phyloP scores from a whole-genome alignment of 2,888 invertebrate genomes.

The Pterobdella sp. region DNA sequence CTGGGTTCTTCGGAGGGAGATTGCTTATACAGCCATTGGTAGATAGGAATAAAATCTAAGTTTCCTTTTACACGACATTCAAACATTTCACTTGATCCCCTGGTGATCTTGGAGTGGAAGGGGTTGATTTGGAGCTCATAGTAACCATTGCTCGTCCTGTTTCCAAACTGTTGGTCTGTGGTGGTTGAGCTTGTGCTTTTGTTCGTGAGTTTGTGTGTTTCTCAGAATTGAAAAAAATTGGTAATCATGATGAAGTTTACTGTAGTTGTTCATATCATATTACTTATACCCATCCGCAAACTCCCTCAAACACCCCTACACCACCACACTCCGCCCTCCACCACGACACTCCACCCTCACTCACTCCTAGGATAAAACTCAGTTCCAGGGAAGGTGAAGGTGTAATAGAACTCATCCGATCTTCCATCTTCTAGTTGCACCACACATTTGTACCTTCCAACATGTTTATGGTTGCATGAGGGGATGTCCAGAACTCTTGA shows the following conservation, averaged over 20 bases:
- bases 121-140: not conserved
- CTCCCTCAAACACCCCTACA: too few species aligned
- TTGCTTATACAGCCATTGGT: not conserved
- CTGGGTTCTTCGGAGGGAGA: too few species aligned
- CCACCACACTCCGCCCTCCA: too few species aligned
- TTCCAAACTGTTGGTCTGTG: too few species aligned
- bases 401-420: slow-evolving; percentile 12
- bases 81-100: not conserved
- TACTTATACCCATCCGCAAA: too few species aligned
- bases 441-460: slow-evolving; percentile 21
- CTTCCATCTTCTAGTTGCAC: slow-evolving; percentile 4
- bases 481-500: slow-evolving; percentile 11
- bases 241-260: too few species aligned
- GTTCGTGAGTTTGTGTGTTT: too few species aligned
- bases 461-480: slow-evolving; percentile 8
- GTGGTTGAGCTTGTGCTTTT: too few species aligned
- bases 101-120: not conserved
- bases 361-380: not conserved
- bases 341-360: too few species aligned
- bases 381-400: slow-evolving; percentile 9
- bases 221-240: too few species aligned
- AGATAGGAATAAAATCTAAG: not conserved
- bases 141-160: too few species aligned
- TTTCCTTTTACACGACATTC: not conserved
- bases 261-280: too few species aligned